Evolutionary conservation across 2,113 vertebrate genomes (phyloP).

Genomic region (Zapus hudsonius): DNA sequence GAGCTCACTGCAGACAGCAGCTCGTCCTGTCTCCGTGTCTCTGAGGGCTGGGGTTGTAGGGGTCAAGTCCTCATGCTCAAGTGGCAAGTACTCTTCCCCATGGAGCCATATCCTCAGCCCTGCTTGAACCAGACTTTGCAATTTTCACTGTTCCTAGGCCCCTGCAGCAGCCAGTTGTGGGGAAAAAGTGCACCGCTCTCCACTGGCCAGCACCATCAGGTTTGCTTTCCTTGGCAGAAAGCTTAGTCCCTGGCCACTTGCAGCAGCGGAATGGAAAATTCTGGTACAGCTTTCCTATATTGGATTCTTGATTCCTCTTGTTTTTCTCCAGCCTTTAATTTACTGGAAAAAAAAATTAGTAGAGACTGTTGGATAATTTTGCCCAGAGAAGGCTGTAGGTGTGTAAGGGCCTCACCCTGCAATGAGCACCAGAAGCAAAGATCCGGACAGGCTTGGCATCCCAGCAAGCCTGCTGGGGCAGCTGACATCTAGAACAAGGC

Average conservation of each 20-base stretch:
- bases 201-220: background rate
- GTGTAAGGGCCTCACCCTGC: background rate
- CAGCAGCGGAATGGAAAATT: constrained; percentile 30
- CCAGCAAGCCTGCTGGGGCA: background rate
- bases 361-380: background rate
- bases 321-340: background rate
- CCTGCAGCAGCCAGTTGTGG: background rate
- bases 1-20: too few relatives aligned
- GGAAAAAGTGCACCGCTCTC: background rate
- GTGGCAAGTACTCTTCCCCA: too few relatives aligned
- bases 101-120: too few relatives aligned
- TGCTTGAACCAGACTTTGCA: background rate
- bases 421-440: constrained; percentile 18
- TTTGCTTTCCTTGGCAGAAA: constrained; percentile 48
- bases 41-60: too few relatives aligned
- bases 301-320: background rate
- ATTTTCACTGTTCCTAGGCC: background rate
- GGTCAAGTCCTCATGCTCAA: too few relatives aligned
- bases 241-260: constrained; percentile 28
- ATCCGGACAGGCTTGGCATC: background rate
- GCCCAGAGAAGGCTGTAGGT: background rate
- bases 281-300: constrained; percentile 22
- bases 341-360: constrained; percentile 28
- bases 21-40: too few relatives aligned
- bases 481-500: background rate